Evolutionary conservation across 2,113 vertebrate species (phyloP), one percentile per base, ranked within the genome.

Genomic region (Mellivora capensis): DNA sequence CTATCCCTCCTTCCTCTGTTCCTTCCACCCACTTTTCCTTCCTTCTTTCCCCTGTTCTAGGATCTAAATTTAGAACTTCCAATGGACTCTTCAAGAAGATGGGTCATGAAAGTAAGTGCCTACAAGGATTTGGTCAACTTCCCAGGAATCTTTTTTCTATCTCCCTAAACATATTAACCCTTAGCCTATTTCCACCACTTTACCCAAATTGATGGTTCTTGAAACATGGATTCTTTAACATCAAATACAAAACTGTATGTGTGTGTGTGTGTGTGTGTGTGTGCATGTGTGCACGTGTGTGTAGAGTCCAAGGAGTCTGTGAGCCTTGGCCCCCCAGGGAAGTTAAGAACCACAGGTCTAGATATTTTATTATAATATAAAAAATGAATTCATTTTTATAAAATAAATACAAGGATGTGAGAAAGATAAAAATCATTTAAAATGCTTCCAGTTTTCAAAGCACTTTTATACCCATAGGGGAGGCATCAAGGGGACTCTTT

Each of bases 391-490:
- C 29, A 80, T 64, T 83, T 86, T 80, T 67, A 67, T 87, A 89
- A 97, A 94, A 89, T 44, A 76, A 94, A 74, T 52, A 57, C 49
- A 80, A 83, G 92, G 4, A 84, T 47, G 37, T 34, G 23, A 17
- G 34, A 61, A 96, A 96, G 42, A 72, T 42, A 84, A 93, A 52
- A 84, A 31, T 27, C 29, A 89, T 34, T 95, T 74, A 34, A 86
- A 93, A 93, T 42, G 31, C n/a, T 93, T 80, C 17, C 25, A 57
- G 18, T 79, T 77, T 95, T 96, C 74, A 90, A 76, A 96, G 74
- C 39, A 47, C 44, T 87, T 18, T 80, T 9, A 2, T 64, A n/a
- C 10, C 34, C 34, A 87, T 0, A 42, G 39, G 6, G 0, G 4
- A 80, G 9, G 52, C 29, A 42, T 59, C n/a, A 42, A 67, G n/a